A percentile compares a stretch with the other conserved stretches of the same genome.
Evolutionary conservation across 2,888 invertebrate genomes (phyloP).

Genomic region (Xanthorhoe designata): DNA sequence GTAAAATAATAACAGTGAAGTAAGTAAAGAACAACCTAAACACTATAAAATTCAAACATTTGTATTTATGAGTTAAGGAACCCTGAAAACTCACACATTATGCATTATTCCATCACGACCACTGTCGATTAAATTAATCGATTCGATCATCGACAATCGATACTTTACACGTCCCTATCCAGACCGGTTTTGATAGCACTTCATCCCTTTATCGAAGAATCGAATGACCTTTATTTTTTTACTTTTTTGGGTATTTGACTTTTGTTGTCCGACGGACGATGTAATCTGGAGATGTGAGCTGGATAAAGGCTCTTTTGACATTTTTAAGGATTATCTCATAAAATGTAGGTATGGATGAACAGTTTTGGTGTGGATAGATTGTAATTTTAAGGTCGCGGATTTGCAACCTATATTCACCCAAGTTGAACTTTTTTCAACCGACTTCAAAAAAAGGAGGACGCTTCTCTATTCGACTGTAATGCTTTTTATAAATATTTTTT

Average conservation of each 20-base stretch:
- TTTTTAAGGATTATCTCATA: conserved; percentile 14
- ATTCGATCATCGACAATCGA: conserved; percentile 29
- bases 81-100: neutral
- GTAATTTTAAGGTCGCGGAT: no score
- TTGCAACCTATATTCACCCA: no score
- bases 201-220: conserved; percentile 29
- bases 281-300: conserved; percentile 22
- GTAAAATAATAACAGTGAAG: no score
- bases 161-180: conserved; percentile 28
- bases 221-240: conserved; percentile 34
- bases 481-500: no score
- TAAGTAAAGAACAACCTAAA: no score
- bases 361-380: neutral
- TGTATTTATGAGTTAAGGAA: neutral
- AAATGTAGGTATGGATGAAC: conserved; percentile 7
- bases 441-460: no score
- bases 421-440: no score
- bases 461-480: no score
- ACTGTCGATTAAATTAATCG: conserved; percentile 12
- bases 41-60: no score
- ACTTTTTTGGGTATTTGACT: conserved; percentile 19
- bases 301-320: conserved; percentile 15
- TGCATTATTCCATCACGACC: no score
- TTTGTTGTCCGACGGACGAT: conserved; percentile 19
- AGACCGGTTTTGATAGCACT: conserved; percentile 28